These are phyloP conservation scores for Arctocebus calabarensis DNA, from an alignment of 2,797 vertebrate species.

Conservation along the genomic window DNA sequence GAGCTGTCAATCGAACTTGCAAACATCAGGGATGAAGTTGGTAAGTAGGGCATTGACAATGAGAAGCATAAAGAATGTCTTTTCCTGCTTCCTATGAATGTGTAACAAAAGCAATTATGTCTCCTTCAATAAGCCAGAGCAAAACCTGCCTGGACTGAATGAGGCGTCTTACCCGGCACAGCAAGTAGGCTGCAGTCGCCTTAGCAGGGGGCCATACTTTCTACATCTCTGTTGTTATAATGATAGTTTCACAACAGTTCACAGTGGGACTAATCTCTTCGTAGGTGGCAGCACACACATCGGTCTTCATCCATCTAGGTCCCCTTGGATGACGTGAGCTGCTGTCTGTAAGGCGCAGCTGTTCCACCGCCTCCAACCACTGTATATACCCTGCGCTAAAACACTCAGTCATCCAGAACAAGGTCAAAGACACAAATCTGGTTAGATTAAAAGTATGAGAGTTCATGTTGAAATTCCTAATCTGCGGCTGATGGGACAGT, in stretches of 20 bases:
- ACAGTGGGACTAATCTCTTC: not conserved
- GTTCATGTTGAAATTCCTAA: not conserved
- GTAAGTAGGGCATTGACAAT: conserved; percentile 90
- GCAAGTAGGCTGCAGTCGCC: not conserved
- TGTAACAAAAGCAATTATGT: conserved; percentile 56
- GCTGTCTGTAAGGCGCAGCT: not conserved
- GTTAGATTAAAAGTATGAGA: not conserved
- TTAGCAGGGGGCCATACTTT: conserved; percentile 19
- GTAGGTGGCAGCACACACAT: not conserved
- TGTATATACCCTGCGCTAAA: accelerated
- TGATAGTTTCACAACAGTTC: not conserved
- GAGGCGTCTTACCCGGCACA: conserved; percentile 2
- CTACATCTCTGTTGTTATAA: conserved; percentile 4
- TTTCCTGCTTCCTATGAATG: conserved; percentile 65
- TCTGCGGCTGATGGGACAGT: not conserved
- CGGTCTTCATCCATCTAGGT: not conserved
- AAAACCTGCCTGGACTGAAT: not conserved
- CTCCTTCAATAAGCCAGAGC: not conserved
- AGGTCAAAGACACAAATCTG: not conserved
- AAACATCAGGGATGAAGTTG: conserved; percentile 98
- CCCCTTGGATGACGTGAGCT: not conserved
- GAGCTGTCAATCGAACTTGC: conserved; percentile 94
- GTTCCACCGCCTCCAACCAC: not conserved
- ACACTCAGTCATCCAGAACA: not conserved
- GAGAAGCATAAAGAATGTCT: conserved; percentile 53